phyloP scores from a whole-genome alignment of 2,797 vertebrate species.

The Menidia menidia region DNA sequence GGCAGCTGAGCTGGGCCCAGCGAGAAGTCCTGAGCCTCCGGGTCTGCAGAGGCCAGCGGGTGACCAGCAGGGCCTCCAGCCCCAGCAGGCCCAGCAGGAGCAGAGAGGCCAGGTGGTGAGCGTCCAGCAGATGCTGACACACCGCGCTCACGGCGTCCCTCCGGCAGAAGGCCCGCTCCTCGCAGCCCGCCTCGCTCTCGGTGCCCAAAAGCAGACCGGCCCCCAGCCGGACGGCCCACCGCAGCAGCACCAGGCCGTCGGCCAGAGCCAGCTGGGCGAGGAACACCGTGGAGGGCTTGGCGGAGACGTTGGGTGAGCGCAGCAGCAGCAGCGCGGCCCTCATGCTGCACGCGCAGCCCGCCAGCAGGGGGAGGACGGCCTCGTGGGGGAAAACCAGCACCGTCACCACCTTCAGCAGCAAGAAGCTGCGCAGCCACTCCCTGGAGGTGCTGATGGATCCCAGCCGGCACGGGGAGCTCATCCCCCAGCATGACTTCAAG shows the following conservation, averaged over 20 bases:
- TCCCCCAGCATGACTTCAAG: constrained; percentile 24
- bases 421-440: constrained; percentile 77
- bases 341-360: constrained; percentile 78
- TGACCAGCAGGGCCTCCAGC: constrained; percentile 82
- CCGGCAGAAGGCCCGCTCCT: constrained; percentile 12
- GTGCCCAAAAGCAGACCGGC: neutral
- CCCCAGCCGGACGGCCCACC: constrained; percentile 54
- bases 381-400: constrained; percentile 81
- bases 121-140: constrained; percentile 70
- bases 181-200: neutral
- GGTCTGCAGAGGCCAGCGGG: constrained; percentile 78
- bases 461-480: constrained; percentile 35
- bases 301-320: constrained; percentile 78
- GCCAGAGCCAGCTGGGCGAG: constrained; percentile 81
- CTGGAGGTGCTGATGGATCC: constrained; percentile 58
- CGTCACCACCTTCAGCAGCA: constrained; percentile 83
- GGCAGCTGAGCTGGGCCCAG: constrained; percentile 60
- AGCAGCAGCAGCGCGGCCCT: constrained; percentile 70
- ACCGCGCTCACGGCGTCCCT: constrained; percentile 19
- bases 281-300: constrained; percentile 82
- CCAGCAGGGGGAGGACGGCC: constrained; percentile 56
- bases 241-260: constrained; percentile 68
- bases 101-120: constrained; percentile 78
- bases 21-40: constrained; percentile 76
- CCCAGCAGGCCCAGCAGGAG: constrained; percentile 83